Evolutionary conservation across 1,140 invertebrate species (phyloP).

Genomic region (Sesamia nonagrioides): DNA sequence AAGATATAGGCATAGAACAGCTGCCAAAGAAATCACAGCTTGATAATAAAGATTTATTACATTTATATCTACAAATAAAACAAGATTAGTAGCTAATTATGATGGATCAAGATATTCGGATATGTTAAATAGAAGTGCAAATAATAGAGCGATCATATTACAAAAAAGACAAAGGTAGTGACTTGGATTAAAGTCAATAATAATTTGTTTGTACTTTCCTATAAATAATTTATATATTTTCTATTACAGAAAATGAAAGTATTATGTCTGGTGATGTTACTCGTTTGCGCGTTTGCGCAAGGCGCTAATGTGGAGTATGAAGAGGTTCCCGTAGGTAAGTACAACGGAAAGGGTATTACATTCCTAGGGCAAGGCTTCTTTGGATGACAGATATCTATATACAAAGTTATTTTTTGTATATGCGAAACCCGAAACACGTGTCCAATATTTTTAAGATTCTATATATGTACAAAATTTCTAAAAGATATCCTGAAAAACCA

Average conservation of each 20-base stretch:
- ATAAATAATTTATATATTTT: neutral
- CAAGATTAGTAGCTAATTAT: slow-evolving; percentile 20
- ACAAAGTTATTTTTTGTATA: no score
- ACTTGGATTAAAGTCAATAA: neutral
- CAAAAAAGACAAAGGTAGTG: slow-evolving; percentile 7
- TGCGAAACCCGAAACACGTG: no score
- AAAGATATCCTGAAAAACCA: no score
- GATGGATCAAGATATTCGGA: slow-evolving; percentile 19
- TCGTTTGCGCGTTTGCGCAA: slow-evolving; percentile 17
- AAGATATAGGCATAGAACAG: neutral
- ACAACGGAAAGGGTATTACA: no score
- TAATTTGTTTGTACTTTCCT: neutral
- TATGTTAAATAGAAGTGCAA: slow-evolving; percentile 5
- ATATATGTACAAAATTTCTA: no score
- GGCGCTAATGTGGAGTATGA: slow-evolving; percentile 9
- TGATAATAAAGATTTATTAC: neutral
- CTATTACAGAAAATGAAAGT: slow-evolving; percentile 46
- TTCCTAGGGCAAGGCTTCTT: no score
- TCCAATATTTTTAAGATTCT: no score
- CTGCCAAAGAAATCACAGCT: slow-evolving; percentile 13
- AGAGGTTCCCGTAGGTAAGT: slow-evolving; percentile 15
- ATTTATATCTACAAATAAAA: slow-evolving; percentile 1
- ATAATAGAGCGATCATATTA: neutral
- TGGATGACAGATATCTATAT: no score
- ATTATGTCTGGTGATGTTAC: slow-evolving; percentile 17